Evolutionary conservation across 1,140 invertebrate genomes (phyloP).

Genomic region (Battus philenor): DNA sequence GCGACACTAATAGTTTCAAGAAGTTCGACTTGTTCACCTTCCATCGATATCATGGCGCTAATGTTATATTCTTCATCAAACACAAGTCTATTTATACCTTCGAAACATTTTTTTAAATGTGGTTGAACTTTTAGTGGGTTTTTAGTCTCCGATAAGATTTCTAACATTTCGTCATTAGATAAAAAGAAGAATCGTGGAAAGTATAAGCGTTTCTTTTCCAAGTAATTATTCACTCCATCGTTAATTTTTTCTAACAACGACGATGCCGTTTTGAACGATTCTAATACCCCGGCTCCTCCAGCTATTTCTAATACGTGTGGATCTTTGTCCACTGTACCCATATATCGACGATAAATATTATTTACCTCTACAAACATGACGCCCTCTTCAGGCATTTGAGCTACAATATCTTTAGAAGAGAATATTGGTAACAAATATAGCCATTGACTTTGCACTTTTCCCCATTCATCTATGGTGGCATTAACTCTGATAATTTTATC

Average conservation of each 20-base stretch:
- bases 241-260: conserved; percentile 88
- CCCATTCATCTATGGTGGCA: conserved; percentile 90
- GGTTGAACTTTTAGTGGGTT: conserved; percentile 92
- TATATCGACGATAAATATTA: conserved; percentile 86
- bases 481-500: conserved; percentile 86
- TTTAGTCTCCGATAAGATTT: conserved; percentile 95
- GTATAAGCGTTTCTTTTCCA: conserved; percentile 93
- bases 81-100: conserved; percentile 83
- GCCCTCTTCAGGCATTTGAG: conserved; percentile 95
- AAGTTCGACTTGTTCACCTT: conserved; percentile 87
- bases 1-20: conserved; percentile 83
- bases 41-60: conserved; percentile 89
- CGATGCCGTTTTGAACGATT: conserved; percentile 84
- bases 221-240: conserved; percentile 91
- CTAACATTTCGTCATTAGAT: conserved; percentile 96
- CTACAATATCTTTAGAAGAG: conserved; percentile 93
- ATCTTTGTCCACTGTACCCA: conserved; percentile 84
- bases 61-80: conserved; percentile 90
- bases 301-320: conserved; percentile 85
- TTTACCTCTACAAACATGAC: conserved; percentile 86
- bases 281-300: conserved; percentile 83
- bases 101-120: conserved; percentile 95
- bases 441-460: conserved; percentile 92
- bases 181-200: conserved; percentile 97
- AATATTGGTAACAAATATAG: conserved; percentile 96